Evolutionary conservation across 2,797 vertebrate species (phyloP).

Genomic region (Microcaecilia unicolor): DNA sequence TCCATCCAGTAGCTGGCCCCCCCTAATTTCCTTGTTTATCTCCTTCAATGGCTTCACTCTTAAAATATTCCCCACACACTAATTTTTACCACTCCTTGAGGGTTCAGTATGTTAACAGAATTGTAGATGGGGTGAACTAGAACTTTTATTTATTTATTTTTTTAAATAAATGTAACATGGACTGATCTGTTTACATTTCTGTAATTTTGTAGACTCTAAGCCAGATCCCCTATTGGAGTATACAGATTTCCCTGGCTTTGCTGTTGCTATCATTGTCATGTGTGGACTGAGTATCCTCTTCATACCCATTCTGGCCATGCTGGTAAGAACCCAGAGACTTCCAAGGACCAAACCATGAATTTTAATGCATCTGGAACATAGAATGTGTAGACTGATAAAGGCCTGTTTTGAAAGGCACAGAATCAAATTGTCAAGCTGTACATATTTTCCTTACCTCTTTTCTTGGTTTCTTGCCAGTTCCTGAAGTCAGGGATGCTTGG

Average conservation of each 20-base stretch:
- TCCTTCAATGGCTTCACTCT: too few relatives aligned
- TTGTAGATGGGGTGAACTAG: too few relatives aligned
- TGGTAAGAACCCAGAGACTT: slow-evolving; percentile 18
- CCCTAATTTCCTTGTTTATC: too few relatives aligned
- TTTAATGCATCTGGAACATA: not conserved
- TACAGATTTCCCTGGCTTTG: slow-evolving; percentile 9
- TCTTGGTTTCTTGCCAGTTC: not conserved
- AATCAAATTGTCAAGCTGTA: too few relatives aligned
- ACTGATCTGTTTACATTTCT: not conserved
- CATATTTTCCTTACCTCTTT: fast-evolving
- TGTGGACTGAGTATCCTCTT: slow-evolving; percentile 15
- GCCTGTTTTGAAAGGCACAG: not conserved
- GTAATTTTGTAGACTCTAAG: slow-evolving; percentile 12
- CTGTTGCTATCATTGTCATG: slow-evolving; percentile 17
- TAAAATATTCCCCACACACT: too few relatives aligned
- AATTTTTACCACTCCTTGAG: fast-evolving
- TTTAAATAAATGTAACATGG: too few relatives aligned
- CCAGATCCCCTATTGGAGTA: not conserved
- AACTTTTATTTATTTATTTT: too few relatives aligned
- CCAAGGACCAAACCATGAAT: not conserved
- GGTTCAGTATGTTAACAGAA: too few relatives aligned
- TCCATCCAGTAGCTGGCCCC: too few relatives aligned
- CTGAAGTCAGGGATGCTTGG: slow-evolving; percentile 1
- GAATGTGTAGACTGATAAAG: too few relatives aligned
- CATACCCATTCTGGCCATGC: not conserved